Evolutionary conservation across 2,113 vertebrate species (phyloP).

Genomic region (Parus major): DNA sequence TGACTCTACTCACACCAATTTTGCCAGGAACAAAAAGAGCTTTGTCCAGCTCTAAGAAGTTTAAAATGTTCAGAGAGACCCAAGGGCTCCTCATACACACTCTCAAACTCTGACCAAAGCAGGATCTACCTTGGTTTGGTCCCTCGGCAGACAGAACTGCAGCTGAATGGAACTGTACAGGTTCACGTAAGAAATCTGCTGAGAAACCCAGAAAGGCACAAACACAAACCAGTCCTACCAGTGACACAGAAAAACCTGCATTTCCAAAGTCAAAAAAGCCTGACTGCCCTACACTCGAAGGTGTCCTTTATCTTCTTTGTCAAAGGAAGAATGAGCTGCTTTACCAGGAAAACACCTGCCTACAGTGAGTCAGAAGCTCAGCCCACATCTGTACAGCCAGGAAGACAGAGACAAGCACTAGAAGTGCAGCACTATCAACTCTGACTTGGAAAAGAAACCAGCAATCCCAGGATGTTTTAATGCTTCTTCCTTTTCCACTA

Average conservation of each 20-base stretch:
- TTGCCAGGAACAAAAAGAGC: neutral
- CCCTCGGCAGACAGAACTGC: neutral
- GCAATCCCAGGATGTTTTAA: accelerated
- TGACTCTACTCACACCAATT: neutral
- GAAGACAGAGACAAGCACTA: neutral
- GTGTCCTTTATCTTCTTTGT: neutral
- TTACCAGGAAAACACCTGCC: neutral
- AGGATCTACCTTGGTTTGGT: neutral
- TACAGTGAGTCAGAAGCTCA: neutral
- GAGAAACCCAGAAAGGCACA: neutral
- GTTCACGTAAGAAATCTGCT: neutral
- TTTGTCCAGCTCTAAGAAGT: neutral
- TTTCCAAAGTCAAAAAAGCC: neutral
- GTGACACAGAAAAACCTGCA: neutral
- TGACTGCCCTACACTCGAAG: neutral
- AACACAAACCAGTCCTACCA: neutral
- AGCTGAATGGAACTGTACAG: neutral
- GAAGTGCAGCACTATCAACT: neutral
- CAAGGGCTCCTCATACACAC: neutral
- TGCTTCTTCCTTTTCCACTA: neutral
- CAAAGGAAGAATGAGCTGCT: neutral
- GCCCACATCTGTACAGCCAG: neutral
- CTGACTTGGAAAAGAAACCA: neutral
- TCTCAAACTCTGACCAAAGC: neutral
- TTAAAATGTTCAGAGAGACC: neutral